Base-by-base conservation (phyloP, 2,888 invertebrate genomes). In the Drosophila rellima region DNA sequence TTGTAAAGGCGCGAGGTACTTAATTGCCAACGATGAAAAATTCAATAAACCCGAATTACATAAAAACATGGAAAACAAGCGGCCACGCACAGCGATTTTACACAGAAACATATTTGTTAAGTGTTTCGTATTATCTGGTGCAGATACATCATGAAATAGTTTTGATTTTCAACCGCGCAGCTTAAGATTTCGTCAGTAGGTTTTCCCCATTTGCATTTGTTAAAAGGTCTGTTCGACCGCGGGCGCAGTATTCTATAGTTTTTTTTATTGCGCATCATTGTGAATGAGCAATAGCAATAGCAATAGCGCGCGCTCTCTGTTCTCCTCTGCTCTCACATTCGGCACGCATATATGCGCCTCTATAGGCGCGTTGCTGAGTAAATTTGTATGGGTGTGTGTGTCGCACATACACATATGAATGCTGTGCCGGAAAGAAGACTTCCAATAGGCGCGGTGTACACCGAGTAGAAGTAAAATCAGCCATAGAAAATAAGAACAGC, bases 231-330 rank as follows among this genome's bases (percentile, higher is more conserved):
- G 62, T 31, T 23, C 17, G 52, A 44, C 50, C 40, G 55, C 40
- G 44, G 47, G 44, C 52, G 40, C 68, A 54, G 70, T 69, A 59
- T 78, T 78, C 82, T 74, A 73, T 70, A 72, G 72, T 72, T 75
- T 76, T 76, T 80, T 81, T 75, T 86, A 84, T 85, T 85, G 84
- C 84, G 84, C 84, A 85, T 87, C 88, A 84, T 74, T 83, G 83
- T 86, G 83, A 80, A 80, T 80, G 80, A 80, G 80, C 75, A 64
- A 66, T 54, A 18, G 55, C 68, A 61, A 74, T 79, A 80, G 62
- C 70, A 65, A 76, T 78, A 80, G 85, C 66, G 62, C 65, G 68
- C 61, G 52, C 67, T 50, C 68, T 60, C 59, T 66, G 50, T 54
- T 68, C 60, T 65, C 26, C 61, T 18, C 54, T 61, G 20, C 62